A percentile compares a stretch with the other conserved stretches of the same genome.
phyloP scores from a whole-genome alignment of 2,113 vertebrate species.

The Lepidothrix coronata region DNA sequence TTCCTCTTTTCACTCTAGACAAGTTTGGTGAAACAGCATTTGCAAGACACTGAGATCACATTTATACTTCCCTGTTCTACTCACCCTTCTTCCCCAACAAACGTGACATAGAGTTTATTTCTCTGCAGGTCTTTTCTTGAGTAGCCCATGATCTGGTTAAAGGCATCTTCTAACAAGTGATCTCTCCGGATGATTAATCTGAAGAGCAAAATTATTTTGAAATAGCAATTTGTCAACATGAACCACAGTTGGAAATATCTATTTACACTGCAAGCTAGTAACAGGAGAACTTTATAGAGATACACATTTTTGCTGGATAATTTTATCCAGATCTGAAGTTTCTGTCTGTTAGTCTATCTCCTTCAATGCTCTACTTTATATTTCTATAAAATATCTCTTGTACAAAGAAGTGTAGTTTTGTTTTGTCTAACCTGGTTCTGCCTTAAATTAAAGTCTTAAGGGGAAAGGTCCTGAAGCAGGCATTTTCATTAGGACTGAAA shows the following conservation, averaged over 20 bases:
- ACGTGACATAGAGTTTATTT: slow-evolving; percentile 96
- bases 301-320: neutral
- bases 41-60: neutral
- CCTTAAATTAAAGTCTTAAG: neutral
- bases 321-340: neutral
- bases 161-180: slow-evolving; percentile 96
- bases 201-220: slow-evolving; percentile 34
- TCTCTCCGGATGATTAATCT: slow-evolving; percentile 97
- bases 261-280: neutral
- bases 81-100: slow-evolving; percentile 98
- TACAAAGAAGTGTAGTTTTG: neutral
- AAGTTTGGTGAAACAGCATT: slow-evolving; percentile 37
- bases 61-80: slow-evolving; percentile 69
- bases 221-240: neutral
- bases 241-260: neutral
- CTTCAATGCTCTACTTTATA: neutral
- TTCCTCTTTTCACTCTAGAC: slow-evolving; percentile 69
- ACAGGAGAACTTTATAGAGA: neutral
- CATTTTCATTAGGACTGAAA: neutral
- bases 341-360: neutral
- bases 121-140: slow-evolving; percentile 97
- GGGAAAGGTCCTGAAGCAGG: neutral
- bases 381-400: neutral
- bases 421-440: neutral
- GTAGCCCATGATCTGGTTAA: slow-evolving; percentile 99